Evolutionary conservation across 1,140 invertebrate species (phyloP), one percentile per base, ranked within the genome.

Genomic region (Brachionus paranguensis): DNA sequence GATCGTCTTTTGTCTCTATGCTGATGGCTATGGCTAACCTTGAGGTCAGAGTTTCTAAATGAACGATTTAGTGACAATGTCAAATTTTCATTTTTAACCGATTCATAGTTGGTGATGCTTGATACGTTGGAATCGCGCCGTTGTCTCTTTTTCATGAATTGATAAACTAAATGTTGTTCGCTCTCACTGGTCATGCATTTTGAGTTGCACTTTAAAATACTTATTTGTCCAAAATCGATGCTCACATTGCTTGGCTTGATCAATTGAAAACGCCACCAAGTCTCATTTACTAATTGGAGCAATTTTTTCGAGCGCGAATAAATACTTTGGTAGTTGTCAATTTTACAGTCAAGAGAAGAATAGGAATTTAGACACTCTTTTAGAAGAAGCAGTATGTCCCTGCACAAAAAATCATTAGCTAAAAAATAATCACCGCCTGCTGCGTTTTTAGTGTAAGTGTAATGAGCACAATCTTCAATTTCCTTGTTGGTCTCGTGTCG

Each of bases 181-280:
- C 86, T 85, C 60, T 86, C 86, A 85, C 81, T 78, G 85, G 85
- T 74, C 86, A 85, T 33, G 85, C 85, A 12, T 78, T 83, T 29
- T 85, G 84, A 29, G 74, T 85, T 14, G 87, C 76, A 41, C 86
- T 84, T 60, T 86, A 85, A 14, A 84, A 65, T 53, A 87, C 68
- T 72, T 20, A 89, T 86, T 47, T 85, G 78, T 12, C 87, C 88
- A 3, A 86, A 83, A 53, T 86, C 78, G 60, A 84, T 86, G 41
- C 87, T 86, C 64, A 89, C 87, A 53, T 86, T 78, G 27, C 87
- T 87, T 81, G 87, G 85, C 68, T 86, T 86, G 1, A 89, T 86
- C 41, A 89, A 68, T 86, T 89, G 88, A 78, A 87, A 88, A 20
- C 88, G 83, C 89, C 89, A 89, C 72, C 86, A 85, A 3, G 88